Evolutionary conservation across 2,888 invertebrate genomes (phyloP).

Genomic region (Dysmachus trigonus): DNA sequence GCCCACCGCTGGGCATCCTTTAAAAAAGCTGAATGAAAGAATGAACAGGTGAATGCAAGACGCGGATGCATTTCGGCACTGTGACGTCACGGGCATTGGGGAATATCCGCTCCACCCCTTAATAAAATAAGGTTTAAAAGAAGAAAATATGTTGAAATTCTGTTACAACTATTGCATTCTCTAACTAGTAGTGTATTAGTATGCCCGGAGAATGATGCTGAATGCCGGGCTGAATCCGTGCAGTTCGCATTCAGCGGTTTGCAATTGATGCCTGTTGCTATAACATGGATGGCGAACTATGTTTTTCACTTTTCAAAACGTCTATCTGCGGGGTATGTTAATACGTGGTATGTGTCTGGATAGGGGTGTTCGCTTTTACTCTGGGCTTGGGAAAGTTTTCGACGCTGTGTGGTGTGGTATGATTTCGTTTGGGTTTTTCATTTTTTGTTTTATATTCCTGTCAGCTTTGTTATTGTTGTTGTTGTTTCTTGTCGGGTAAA

Average conservation of each 20-base stretch:
- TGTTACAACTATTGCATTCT: slow-evolving; percentile 40
- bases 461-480: slow-evolving; percentile 44
- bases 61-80: slow-evolving; percentile 19
- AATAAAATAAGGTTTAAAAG: slow-evolving; percentile 35
- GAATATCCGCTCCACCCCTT: slow-evolving; percentile 37
- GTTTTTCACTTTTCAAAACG: slow-evolving; percentile 42
- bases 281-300: slow-evolving; percentile 43
- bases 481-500: slow-evolving; percentile 40
- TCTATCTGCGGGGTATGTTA: slow-evolving; percentile 38
- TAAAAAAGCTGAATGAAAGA: slow-evolving; percentile 37
- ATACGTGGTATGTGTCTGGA: slow-evolving; percentile 40
- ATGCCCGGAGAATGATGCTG: neutral
- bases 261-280: slow-evolving; percentile 45
- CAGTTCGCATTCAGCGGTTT: slow-evolving; percentile 29
- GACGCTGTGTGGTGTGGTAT: slow-evolving; percentile 31
- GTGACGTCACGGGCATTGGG: slow-evolving; percentile 31
- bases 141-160: slow-evolving; percentile 11
- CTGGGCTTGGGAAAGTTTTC: slow-evolving; percentile 39
- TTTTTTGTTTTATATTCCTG: slow-evolving; percentile 44
- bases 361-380: slow-evolving; percentile 28
- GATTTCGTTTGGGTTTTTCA: neutral
- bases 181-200: slow-evolving; percentile 24
- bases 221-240: slow-evolving; percentile 39
- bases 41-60: slow-evolving; percentile 40
- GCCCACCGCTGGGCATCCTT: slow-evolving; percentile 32